Evolutionary conservation across 2,113 vertebrate species (phyloP), one percentile per base, ranked within the genome.

Genomic region (Siphamia tubifer): DNA sequence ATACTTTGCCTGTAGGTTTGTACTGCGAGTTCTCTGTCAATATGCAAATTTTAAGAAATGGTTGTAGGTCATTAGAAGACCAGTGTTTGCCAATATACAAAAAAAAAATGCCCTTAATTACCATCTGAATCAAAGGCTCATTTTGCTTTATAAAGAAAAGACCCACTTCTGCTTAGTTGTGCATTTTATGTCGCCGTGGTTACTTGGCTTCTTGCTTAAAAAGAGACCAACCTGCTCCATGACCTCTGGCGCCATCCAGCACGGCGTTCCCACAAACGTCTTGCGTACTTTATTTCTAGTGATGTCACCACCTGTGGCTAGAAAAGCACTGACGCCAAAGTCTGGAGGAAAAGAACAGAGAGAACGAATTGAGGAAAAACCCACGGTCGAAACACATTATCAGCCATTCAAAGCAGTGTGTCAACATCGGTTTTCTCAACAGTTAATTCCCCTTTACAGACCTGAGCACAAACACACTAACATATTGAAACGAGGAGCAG

Each of bases 241-340:
- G 52, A 99, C 97, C 82, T 99, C 97, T 8, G 97, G 97, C 7
- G 97, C 97, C 97, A 99, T 99, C 97, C 97, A 99, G 77, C 97
- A 99, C 16, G 97, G 97, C 1, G 97, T 99, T 74, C 97, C 97
- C 68, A 99, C 96, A 86, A 99, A 99, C 0, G 96, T 98, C 90
- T 98, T 99, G 58, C 97, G 94, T 77, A 98, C 96, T 96, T 99
- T 98, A 90, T 98, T 99, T 54, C 97, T 92, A 31, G 97, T 99
- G 61, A 99, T 97, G 89, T 99, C 97, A 51, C 97, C 97, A 45
- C 97, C 97, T 9, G 97, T 96, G 63, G 97, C 96, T 87, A 99
- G 89, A 87, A 99, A 99, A 1, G 97, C 96, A n/a, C 97, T 99
- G 54, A 99, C 97, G 3, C 97, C 97, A 0, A 99, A 99, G 68